Evolutionary conservation across 2,113 vertebrate genomes (phyloP).

Genomic region (Hylia prasina): DNA sequence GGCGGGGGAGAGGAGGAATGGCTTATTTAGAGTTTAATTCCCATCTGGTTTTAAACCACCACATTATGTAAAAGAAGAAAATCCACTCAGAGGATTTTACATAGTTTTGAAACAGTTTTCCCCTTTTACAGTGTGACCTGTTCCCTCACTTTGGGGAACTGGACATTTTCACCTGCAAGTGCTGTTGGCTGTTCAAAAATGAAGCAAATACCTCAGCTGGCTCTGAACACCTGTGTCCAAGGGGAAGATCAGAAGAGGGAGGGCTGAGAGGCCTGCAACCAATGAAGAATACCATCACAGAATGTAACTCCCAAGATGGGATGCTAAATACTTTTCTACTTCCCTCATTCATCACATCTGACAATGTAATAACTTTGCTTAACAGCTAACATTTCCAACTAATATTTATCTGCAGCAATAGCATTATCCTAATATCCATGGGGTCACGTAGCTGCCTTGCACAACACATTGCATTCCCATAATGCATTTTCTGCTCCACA

Average conservation of each 20-base stretch:
- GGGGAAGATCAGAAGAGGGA: background rate
- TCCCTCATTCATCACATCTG: background rate
- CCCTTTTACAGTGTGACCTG: background rate
- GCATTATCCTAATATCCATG: background rate
- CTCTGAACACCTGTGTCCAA: too few species aligned
- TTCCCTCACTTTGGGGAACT: background rate
- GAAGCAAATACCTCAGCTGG: background rate
- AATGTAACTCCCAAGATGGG: background rate
- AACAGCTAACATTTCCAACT: background rate
- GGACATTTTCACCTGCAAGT: background rate
- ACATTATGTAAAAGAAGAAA: background rate
- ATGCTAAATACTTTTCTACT: background rate
- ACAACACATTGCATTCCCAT: background rate
- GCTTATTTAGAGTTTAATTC: background rate
- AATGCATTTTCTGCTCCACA: background rate
- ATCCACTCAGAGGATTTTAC: background rate
- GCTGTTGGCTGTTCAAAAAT: background rate
- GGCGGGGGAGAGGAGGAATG: background rate
- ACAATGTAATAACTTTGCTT: background rate
- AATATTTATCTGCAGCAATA: background rate
- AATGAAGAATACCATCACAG: background rate
- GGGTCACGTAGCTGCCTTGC: background rate
- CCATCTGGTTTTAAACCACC: background rate
- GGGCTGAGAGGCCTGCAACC: background rate
- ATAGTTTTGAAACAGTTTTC: background rate